Conservation (phyloP, 2,113 vertebrate genomes). For the Corythaeola cristata region DNA sequence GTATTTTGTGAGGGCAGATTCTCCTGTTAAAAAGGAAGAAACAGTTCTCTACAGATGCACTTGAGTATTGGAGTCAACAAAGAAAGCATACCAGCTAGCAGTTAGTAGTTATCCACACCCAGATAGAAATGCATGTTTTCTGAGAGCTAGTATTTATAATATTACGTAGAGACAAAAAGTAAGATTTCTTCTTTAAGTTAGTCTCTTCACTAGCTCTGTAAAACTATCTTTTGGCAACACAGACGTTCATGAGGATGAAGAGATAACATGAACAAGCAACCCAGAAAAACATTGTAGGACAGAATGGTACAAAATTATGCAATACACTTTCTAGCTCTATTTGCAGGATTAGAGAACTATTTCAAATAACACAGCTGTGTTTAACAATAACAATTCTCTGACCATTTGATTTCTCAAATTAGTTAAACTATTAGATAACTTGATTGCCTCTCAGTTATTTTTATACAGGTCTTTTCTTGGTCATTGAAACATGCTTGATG, state of each 20-base stretch:
- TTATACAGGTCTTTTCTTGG: not conserved
- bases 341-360: not conserved
- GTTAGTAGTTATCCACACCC: not conserved
- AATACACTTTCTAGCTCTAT: not conserved
- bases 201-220: not conserved
- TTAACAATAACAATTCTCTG: not conserved
- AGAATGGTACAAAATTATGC: not conserved
- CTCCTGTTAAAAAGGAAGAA: not conserved
- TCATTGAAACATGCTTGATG: not conserved
- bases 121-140: not conserved
- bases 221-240: not conserved
- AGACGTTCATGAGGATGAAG: not conserved
- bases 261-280: not conserved
- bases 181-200: not conserved
- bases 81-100: not conserved
- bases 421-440: not conserved
- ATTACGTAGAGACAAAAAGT: not conserved
- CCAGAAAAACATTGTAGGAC: not conserved
- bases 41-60: not conserved
- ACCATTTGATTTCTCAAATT: not conserved
- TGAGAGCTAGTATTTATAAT: not conserved
- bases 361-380: not conserved
- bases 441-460: not conserved
- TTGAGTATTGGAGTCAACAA: not conserved
- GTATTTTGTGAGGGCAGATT: not conserved